phyloP scores from a whole-genome alignment of 2,888 invertebrate species.

The Catocala sponsa region DNA sequence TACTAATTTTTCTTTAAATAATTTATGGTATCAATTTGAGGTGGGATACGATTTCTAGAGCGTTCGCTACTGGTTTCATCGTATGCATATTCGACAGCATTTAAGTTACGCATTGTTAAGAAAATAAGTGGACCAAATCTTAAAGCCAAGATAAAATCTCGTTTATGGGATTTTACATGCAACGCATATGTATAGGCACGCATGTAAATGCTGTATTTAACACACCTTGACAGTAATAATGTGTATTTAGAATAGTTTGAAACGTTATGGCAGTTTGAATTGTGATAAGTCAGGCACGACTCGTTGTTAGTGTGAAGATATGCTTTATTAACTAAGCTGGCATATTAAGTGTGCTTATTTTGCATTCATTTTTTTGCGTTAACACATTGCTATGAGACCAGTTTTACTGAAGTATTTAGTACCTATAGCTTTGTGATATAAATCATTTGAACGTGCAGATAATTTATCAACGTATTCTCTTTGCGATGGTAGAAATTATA shows the following conservation, averaged over 20 bases:
- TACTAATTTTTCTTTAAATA: neutral
- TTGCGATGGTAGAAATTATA: too few relatives aligned
- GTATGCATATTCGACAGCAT: neutral
- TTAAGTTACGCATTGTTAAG: neutral
- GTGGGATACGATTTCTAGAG: neutral
- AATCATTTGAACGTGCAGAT: too few relatives aligned
- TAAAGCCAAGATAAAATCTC: neutral
- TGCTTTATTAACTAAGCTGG: neutral
- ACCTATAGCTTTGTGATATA: too few relatives aligned
- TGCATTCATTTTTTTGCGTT: neutral
- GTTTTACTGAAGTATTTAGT: too few relatives aligned
- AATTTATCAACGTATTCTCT: too few relatives aligned
- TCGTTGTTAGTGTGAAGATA: neutral
- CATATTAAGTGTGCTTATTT: neutral
- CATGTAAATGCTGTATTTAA: neutral
- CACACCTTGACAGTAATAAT: neutral
- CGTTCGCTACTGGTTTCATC: neutral
- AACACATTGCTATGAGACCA: too few relatives aligned
- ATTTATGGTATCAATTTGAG: neutral
- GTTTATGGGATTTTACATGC: conserved; percentile 1
- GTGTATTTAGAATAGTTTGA: neutral
- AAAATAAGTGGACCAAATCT: conserved; percentile 8
- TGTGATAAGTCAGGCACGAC: neutral
- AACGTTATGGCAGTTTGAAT: neutral
- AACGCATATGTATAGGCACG: neutral